Evolutionary conservation across 2,113 vertebrate species (phyloP).

Genomic region (Salvator merianae): DNA sequence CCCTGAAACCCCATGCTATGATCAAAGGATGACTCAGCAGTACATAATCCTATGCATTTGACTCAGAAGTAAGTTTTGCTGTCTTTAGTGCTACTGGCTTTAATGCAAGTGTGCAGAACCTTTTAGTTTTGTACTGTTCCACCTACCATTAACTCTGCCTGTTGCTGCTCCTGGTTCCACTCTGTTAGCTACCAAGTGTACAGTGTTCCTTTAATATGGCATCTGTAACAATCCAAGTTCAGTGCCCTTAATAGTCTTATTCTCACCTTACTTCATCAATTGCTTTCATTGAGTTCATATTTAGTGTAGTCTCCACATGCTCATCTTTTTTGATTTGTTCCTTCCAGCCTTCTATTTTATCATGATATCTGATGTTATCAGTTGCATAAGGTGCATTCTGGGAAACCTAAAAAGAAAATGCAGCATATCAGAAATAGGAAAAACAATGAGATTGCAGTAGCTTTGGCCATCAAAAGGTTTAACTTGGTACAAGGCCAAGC

Average conservation of each 20-base stretch:
- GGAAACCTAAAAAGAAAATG: conserved; percentile 49
- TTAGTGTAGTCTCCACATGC: conserved; percentile 3
- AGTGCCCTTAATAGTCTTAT: neutral
- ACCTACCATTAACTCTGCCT: no score
- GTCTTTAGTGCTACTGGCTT: no score
- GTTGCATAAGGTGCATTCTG: conserved; percentile 36
- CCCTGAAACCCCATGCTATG: no score
- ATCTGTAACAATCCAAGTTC: neutral
- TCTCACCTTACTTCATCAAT: conserved; percentile 64
- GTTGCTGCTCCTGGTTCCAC: no score
- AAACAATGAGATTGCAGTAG: neutral
- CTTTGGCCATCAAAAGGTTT: neutral
- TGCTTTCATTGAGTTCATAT: conserved; percentile 19
- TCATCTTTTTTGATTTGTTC: neutral
- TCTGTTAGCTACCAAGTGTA: no score
- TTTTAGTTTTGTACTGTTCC: no score
- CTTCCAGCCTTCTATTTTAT: neutral
- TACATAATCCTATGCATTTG: no score
- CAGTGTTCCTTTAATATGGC: no score
- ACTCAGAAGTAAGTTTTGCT: no score
- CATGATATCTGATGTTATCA: neutral
- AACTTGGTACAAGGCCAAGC: neutral
- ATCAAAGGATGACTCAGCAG: no score
- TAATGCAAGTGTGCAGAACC: no score
- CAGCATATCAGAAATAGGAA: neutral